A percentile compares a stretch with the other conserved stretches of the same genome.
These are phyloP conservation scores for Chloebia gouldiae DNA, from an alignment of 2,113 vertebrate species.

Conservation along the genomic window DNA sequence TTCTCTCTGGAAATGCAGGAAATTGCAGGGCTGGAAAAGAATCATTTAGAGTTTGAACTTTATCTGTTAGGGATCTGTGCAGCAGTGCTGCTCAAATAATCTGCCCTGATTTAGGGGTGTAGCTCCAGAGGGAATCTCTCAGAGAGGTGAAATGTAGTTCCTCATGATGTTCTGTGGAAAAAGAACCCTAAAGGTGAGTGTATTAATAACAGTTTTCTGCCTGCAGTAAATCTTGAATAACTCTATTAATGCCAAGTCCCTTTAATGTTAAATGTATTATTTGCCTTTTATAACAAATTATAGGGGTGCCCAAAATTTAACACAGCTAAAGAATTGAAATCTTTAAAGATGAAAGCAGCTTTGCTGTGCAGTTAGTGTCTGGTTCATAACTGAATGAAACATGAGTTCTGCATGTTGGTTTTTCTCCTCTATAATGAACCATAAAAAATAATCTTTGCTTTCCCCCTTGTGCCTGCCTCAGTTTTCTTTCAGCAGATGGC, in stretches of 20 bases:
- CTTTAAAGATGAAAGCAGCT: neutral
- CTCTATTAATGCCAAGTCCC: neutral
- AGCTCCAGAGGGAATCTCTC: neutral
- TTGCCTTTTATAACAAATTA: neutral
- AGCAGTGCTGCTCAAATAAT: neutral
- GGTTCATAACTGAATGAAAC: neutral
- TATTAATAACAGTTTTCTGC: neutral
- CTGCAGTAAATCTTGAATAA: neutral
- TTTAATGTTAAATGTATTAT: neutral
- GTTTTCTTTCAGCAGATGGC: slow-evolving; percentile 31
- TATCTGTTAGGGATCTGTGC: neutral
- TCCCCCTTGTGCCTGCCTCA: neutral
- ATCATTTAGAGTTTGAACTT: neutral
- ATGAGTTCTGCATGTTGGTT: neutral
- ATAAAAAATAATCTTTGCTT: neutral
- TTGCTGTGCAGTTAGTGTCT: neutral
- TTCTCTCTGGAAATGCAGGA: neutral
- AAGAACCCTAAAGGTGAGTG: neutral
- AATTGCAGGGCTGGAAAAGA: neutral
- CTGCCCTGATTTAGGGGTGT: neutral
- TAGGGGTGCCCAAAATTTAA: neutral
- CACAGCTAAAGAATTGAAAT: neutral
- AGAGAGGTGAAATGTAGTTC: neutral
- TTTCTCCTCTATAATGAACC: neutral
- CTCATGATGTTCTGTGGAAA: neutral